phyloP scores from a whole-genome alignment of 2,888 invertebrate genomes.

The Ethmia dodecea region DNA sequence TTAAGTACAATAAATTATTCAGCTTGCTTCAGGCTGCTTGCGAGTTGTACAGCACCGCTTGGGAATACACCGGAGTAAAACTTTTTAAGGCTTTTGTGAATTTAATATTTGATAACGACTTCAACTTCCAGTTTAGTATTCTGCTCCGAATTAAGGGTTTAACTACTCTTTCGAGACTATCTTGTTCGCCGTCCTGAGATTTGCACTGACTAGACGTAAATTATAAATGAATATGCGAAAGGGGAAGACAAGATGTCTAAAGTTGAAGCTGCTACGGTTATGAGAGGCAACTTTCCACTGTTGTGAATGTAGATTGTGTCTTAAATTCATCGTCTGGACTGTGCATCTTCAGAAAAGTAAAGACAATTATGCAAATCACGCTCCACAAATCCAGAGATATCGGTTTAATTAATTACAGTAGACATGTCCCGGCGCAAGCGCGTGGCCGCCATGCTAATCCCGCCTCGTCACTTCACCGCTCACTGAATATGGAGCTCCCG shows the following conservation, averaged over 20 bases:
- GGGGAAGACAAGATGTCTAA: too few species aligned
- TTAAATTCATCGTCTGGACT: too few species aligned
- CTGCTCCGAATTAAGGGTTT: slow-evolving; percentile 6
- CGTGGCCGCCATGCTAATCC: neutral
- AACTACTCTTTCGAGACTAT: neutral
- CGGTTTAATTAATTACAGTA: neutral
- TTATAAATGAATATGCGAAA: too few species aligned
- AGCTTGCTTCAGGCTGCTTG: slow-evolving; percentile 26
- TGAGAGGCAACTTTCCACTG: too few species aligned
- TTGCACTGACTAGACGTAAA: too few species aligned
- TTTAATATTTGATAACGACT: slow-evolving; percentile 28
- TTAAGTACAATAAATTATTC: slow-evolving; percentile 64
- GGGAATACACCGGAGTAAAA: slow-evolving; percentile 20
- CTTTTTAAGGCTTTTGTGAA: slow-evolving; percentile 32
- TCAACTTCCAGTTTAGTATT: slow-evolving; percentile 11
- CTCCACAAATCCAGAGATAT: neutral
- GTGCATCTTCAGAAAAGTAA: too few species aligned
- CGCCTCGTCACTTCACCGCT: too few species aligned
- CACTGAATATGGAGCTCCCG: slow-evolving; percentile 2
- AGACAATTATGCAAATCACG: too few species aligned
- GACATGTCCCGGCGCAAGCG: neutral
- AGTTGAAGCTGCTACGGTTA: too few species aligned
- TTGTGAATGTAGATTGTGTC: too few species aligned
- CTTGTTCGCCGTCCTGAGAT: too few species aligned
- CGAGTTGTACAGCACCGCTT: slow-evolving; percentile 18